Conservation (phyloP, 2,888 invertebrate species). For the Agonopterix subpropinquella region DNA sequence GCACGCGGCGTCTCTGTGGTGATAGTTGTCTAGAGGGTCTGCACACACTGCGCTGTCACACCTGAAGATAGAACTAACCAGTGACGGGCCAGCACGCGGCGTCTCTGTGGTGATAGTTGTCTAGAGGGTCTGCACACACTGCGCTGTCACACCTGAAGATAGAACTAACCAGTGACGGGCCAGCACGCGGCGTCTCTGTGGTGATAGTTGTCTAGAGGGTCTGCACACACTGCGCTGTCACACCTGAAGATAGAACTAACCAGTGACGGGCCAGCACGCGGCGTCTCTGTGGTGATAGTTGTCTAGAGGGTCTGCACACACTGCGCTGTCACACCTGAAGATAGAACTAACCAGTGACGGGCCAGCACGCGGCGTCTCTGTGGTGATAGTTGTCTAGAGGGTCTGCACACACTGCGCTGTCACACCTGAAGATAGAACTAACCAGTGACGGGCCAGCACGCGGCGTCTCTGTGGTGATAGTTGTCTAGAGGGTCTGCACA, state of each 20-base stretch:
- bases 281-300: conserved; percentile 39
- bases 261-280: conserved; percentile 44
- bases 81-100: conserved; percentile 45
- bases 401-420: conserved; percentile 34
- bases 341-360: conserved; percentile 31
- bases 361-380: conserved; percentile 49
- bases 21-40: conserved; percentile 18
- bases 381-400: conserved; percentile 27
- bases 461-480: conserved; percentile 38
- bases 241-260: conserved; percentile 23
- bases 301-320: too few relatives aligned
- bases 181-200: conserved; percentile 45
- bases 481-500: too few relatives aligned
- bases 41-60: conserved; percentile 38
- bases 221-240: conserved; percentile 36
- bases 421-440: conserved; percentile 14
- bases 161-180: conserved; percentile 38
- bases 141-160: neutral
- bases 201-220: conserved; percentile 25
- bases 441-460: conserved; percentile 53
- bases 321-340: neutral
- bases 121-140: too few relatives aligned
- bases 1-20: conserved; percentile 43
- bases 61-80: conserved; percentile 24
- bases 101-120: conserved; percentile 34